Evolutionary conservation across 2,888 invertebrate species (phyloP).

Genomic region (Tiliacea citrago): DNA sequence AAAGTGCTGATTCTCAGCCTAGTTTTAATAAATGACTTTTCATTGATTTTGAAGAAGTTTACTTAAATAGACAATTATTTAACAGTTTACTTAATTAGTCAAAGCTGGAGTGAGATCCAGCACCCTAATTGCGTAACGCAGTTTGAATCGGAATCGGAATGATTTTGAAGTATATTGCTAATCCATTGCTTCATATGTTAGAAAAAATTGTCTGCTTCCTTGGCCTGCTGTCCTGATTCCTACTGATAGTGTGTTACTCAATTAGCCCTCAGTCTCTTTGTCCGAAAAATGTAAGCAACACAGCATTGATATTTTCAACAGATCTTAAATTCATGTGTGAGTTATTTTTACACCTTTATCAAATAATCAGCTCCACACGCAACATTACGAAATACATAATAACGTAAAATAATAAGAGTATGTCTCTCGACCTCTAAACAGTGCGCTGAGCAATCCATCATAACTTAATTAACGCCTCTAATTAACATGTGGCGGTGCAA

Average conservation of each 20-base stretch:
- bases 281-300: neutral
- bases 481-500: conserved; percentile 61
- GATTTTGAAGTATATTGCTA: too few species aligned
- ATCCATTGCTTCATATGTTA: too few species aligned
- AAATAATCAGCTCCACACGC: conserved; percentile 47
- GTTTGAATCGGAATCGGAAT: too few species aligned
- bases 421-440: conserved; percentile 65
- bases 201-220: too few species aligned
- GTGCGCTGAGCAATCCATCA: conserved; percentile 62
- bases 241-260: too few species aligned
- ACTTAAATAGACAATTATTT: neutral
- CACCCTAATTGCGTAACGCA: too few species aligned
- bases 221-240: too few species aligned
- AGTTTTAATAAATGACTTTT: too few species aligned
- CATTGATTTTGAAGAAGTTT: too few species aligned
- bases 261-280: too few species aligned
- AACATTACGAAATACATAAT: conserved; percentile 46
- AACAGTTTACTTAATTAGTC: too few species aligned
- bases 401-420: conserved; percentile 57
- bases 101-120: neutral
- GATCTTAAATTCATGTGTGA: conserved; percentile 1
- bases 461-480: conserved; percentile 65
- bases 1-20: too few species aligned
- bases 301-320: neutral
- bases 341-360: conserved; percentile 36